Conservation (phyloP, 2,113 vertebrate species). For the Crocuta crocuta region DNA sequence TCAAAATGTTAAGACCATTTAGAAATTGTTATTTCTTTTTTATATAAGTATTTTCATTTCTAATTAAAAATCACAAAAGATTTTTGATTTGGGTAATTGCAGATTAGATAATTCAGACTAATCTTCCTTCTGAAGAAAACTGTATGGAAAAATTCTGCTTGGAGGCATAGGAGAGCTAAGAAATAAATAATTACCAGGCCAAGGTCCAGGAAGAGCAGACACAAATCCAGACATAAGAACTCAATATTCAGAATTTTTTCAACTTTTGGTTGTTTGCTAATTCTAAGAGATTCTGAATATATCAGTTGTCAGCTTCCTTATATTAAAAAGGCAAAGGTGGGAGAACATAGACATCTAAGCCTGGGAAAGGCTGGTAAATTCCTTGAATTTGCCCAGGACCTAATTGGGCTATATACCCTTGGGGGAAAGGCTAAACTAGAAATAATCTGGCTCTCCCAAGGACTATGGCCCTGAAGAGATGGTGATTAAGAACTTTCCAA, state of each 20-base stretch:
- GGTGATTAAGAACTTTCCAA: not conserved
- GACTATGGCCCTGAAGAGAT: not conserved
- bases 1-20: not conserved
- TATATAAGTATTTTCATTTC: not conserved
- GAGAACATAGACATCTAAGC: not conserved
- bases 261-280: not conserved
- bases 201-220: not conserved
- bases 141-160: not conserved
- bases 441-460: not conserved
- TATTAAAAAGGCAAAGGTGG: not conserved
- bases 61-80: not conserved
- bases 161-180: not conserved
- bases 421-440: not conserved
- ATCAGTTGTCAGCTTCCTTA: not conserved
- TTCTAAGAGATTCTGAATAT: not conserved
- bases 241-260: not conserved
- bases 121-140: not conserved
- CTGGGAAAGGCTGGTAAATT: not conserved
- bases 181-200: not conserved
- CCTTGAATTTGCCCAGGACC: not conserved
- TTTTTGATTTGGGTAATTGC: not conserved
- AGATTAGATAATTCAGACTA: not conserved
- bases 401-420: not conserved
- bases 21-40: not conserved
- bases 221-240: not conserved